Evolutionary conservation across 2,888 invertebrate species (phyloP).

Genomic region (Atethmia centrago): DNA sequence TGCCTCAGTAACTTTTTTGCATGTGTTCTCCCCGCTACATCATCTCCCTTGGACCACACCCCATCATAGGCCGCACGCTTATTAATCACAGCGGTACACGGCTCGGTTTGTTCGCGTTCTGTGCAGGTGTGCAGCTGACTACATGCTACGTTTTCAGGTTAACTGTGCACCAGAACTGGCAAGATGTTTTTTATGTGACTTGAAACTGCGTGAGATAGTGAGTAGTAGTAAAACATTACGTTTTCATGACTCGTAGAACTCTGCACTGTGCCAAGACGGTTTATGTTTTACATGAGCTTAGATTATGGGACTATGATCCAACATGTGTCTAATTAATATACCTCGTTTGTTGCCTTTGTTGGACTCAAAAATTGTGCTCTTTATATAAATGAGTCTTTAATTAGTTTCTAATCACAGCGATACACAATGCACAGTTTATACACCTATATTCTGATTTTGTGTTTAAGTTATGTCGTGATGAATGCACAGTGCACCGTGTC

Average conservation of each 20-base stretch:
- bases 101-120: conserved; percentile 58
- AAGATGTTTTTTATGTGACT: neutral
- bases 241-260: neutral
- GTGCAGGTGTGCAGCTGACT: conserved; percentile 54
- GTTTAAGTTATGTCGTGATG: neutral
- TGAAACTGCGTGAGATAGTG: neutral
- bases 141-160: conserved; percentile 27
- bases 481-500: neutral
- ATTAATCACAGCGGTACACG: conserved; percentile 63
- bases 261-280: neutral
- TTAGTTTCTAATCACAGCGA: neutral
- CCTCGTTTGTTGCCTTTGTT: neutral
- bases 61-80: conserved; percentile 56
- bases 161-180: conserved; percentile 7
- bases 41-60: neutral
- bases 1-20: no score
- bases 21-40: neutral
- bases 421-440: neutral
- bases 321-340: neutral
- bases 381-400: neutral
- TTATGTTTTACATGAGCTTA: neutral
- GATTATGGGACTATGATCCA: neutral
- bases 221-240: no score
- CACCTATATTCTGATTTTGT: neutral
- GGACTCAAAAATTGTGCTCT: neutral